Evolutionary conservation across 2,113 vertebrate species (phyloP).

Genomic region (Falcunculus frontatus): DNA sequence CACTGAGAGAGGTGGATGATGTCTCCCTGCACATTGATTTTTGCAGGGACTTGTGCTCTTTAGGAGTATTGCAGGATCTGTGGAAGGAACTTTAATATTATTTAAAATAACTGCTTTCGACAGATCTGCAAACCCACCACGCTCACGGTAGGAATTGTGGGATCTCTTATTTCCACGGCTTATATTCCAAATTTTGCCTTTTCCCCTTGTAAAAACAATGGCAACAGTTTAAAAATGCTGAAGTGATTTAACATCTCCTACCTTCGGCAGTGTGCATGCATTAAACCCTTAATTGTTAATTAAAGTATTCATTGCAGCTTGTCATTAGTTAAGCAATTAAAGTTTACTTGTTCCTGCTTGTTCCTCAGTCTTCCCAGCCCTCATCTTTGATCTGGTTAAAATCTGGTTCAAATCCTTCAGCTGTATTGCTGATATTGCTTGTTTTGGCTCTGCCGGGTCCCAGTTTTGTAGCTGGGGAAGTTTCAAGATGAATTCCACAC

Average conservation of each 20-base stretch:
- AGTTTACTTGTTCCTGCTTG: constrained; percentile 15
- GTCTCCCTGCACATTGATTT: background rate
- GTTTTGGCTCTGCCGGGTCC: background rate
- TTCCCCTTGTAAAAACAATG: background rate
- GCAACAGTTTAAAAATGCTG: background rate
- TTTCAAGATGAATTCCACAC: background rate
- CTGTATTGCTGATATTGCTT: background rate
- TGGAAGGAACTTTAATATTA: background rate
- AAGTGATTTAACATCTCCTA: background rate
- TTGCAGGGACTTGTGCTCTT: background rate
- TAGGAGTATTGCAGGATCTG: background rate
- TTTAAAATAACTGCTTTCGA: background rate
- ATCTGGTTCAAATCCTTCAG: background rate
- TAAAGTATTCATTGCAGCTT: constrained; percentile 18
- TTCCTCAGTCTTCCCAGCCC: background rate
- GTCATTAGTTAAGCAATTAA: constrained; percentile 14
- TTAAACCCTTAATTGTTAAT: constrained; percentile 9
- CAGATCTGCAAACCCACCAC: background rate
- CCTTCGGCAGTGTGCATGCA: background rate
- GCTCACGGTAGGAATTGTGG: background rate
- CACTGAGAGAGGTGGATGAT: background rate
- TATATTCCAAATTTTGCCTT: background rate
- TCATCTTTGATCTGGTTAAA: background rate
- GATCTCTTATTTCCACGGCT: background rate
- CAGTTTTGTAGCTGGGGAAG: background rate